These are phyloP conservation scores for Strigamia crassipes DNA, from an alignment of 2,888 invertebrate species.

Conservation along the genomic window DNA sequence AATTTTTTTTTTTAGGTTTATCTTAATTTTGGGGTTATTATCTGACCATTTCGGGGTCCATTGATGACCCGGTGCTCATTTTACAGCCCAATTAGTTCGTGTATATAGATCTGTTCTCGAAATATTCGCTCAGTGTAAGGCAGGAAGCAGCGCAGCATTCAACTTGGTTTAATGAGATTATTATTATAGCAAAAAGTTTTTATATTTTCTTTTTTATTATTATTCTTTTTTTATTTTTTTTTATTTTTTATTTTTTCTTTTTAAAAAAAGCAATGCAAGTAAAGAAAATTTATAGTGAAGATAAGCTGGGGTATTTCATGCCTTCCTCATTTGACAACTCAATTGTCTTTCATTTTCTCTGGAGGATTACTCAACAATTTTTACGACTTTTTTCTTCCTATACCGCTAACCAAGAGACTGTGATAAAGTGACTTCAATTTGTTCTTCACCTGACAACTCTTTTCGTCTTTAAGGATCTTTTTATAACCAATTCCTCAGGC, in stretches of 20 bases:
- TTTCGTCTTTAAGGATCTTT: background rate
- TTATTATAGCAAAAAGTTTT: background rate
- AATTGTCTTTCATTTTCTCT: constrained; percentile 10
- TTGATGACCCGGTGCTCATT: too few relatives aligned
- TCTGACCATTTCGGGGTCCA: too few relatives aligned
- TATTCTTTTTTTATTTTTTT: too few relatives aligned
- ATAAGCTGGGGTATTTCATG: constrained; percentile 10
- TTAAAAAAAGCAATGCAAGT: background rate
- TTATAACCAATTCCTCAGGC: constrained; percentile 10
- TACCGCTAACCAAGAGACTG: background rate
- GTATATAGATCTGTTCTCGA: too few relatives aligned
- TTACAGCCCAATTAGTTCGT: too few relatives aligned
- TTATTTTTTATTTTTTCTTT: too few relatives aligned
- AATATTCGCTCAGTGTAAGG: too few relatives aligned
- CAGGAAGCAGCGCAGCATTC: too few relatives aligned
- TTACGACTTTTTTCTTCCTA: constrained; percentile 4
- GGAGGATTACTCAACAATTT: constrained; percentile 10
- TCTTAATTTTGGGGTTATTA: too few relatives aligned
- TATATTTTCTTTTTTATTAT: too few relatives aligned
- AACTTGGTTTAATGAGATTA: background rate
- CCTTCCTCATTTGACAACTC: constrained; percentile 4
- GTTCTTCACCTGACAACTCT: constrained; percentile 3
- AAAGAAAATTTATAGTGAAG: constrained; percentile 2
- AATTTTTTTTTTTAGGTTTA: too few relatives aligned
- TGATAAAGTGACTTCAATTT: constrained; percentile 10